These are phyloP conservation scores for Notospermus geniculatus DNA, from an alignment of 1,140 invertebrate genomes.

Conservation along the genomic window DNA sequence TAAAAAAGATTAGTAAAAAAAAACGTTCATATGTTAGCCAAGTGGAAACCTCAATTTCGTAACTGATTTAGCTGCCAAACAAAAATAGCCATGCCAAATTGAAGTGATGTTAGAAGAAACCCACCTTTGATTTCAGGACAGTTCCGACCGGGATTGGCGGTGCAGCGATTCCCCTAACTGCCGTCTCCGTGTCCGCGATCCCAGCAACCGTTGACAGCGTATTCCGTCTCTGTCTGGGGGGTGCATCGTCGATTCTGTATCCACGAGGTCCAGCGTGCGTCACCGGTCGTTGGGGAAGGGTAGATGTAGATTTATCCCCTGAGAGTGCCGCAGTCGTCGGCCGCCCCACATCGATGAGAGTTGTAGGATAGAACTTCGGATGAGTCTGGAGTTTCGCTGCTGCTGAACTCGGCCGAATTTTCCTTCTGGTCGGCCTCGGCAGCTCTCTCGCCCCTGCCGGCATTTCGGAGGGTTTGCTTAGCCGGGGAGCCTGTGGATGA, in stretches of 20 bases:
- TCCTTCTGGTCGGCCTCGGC: constrained; percentile 28
- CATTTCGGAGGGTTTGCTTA: constrained; percentile 15
- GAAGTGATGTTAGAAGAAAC: constrained; percentile 9
- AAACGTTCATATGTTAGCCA: background rate
- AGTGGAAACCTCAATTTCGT: background rate
- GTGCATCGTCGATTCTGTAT: constrained; percentile 11
- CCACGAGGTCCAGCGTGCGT: constrained; percentile 33
- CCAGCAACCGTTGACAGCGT: constrained; percentile 35
- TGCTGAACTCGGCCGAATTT: constrained; percentile 43
- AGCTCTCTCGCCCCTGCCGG: constrained; percentile 17
- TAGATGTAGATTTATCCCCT: constrained; percentile 13
- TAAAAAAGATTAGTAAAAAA: background rate
- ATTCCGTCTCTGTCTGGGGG: constrained; percentile 31
- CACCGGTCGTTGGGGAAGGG: constrained; percentile 27
- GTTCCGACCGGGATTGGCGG: constrained; percentile 24
- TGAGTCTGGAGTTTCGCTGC: constrained; percentile 46
- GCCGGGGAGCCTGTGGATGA: background rate
- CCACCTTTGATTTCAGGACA: constrained; percentile 35
- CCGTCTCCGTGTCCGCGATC: constrained; percentile 29
- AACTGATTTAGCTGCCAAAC: too few species aligned
- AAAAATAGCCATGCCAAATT: too few species aligned
- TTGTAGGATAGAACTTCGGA: constrained; percentile 34
- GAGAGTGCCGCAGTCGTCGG: constrained; percentile 31
- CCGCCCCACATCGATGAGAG: constrained; percentile 22
- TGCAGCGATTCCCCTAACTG: constrained; percentile 19